These are phyloP conservation scores for Callosobruchus maculatus DNA, from an alignment of 2,888 invertebrate genomes.

Conservation along the genomic window DNA sequence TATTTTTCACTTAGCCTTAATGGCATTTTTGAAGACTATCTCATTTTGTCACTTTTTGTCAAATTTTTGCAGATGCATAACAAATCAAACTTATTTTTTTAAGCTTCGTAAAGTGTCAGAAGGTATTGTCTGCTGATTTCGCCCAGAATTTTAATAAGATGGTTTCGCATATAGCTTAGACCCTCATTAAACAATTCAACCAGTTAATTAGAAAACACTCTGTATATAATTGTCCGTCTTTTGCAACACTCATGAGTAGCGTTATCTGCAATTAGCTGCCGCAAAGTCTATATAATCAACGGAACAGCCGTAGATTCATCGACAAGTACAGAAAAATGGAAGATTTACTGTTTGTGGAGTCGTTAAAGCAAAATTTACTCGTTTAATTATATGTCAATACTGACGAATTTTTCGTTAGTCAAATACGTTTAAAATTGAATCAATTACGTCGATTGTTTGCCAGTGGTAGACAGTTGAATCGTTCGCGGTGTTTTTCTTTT, in stretches of 20 bases:
- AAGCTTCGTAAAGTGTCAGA: too few relatives aligned
- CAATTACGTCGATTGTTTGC: slow-evolving; percentile 35
- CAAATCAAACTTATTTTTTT: too few relatives aligned
- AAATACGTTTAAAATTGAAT: slow-evolving; percentile 40
- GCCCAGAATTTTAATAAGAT: too few relatives aligned
- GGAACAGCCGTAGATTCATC: slow-evolving; percentile 1
- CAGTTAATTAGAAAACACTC: too few relatives aligned
- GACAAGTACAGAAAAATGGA: slow-evolving; percentile 3
- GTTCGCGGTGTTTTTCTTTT: slow-evolving; percentile 16
- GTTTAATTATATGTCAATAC: slow-evolving; percentile 35
- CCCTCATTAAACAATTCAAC: too few relatives aligned
- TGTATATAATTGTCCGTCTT: neutral
- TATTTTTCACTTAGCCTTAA: too few relatives aligned
- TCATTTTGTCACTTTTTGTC: too few relatives aligned
- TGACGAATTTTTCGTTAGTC: slow-evolving; percentile 31
- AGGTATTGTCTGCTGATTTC: too few relatives aligned
- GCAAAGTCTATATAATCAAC: slow-evolving; percentile 9
- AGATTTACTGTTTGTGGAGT: slow-evolving; percentile 7
- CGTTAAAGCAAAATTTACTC: slow-evolving; percentile 24
- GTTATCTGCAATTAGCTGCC: slow-evolving; percentile 3
- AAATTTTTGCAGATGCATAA: too few relatives aligned
- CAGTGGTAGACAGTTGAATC: slow-evolving; percentile 22
- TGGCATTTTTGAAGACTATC: too few relatives aligned
- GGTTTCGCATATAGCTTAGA: too few relatives aligned
- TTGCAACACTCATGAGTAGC: neutral